A percentile compares a stretch with the other conserved stretches of the same genome.
Evolutionary conservation across 2,797 vertebrate species (phyloP).

Genomic region (Tragelaphus oryx): DNA sequence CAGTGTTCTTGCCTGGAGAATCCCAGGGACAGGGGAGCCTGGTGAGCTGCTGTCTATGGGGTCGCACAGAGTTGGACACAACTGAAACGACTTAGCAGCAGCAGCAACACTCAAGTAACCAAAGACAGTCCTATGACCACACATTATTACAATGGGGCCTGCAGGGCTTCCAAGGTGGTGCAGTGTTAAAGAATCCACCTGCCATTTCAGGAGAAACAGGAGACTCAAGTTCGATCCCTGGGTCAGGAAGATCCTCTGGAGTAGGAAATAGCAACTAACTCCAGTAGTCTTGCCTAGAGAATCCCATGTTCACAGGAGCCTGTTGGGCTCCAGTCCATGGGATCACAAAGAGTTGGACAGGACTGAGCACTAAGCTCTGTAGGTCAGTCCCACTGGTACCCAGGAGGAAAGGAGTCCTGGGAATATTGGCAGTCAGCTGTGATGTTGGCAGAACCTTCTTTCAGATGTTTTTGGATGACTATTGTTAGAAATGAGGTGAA

Average conservation of each 20-base stretch:
- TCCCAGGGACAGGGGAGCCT: no score
- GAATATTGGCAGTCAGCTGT: background rate
- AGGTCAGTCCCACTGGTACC: background rate
- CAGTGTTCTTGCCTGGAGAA: no score
- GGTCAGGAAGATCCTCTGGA: background rate
- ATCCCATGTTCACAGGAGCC: background rate
- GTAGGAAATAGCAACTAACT: background rate
- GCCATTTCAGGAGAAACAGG: background rate
- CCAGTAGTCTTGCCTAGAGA: background rate
- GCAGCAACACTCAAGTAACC: background rate
- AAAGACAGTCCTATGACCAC: background rate
- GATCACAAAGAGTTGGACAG: background rate
- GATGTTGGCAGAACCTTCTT: background rate
- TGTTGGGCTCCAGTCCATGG: background rate
- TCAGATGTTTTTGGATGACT: background rate
- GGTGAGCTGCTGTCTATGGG: no score
- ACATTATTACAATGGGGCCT: background rate
- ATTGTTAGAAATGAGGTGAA: background rate
- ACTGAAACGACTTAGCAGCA: no score
- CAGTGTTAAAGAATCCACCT: background rate
- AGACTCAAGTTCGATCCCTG: background rate
- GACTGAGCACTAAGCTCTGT: background rate
- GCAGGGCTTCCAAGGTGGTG: background rate
- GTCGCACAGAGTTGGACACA: no score
- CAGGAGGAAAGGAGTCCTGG: background rate